Base-by-base conservation (phyloP, 2,113 vertebrate species). In the Leuciscus idus region DNA sequence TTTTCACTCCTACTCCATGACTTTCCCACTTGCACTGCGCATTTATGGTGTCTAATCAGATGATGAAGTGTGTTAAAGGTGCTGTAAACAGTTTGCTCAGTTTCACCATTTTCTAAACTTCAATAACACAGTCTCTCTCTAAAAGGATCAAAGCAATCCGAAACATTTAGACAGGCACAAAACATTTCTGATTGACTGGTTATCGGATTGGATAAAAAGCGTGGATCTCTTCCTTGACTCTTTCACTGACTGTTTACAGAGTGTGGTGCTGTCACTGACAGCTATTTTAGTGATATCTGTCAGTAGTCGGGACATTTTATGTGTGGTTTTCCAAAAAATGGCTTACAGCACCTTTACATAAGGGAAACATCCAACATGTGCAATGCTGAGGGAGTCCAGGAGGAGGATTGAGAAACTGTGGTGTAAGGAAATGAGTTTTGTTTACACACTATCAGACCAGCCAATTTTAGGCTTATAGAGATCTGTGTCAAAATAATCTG, bases 391-490 rank as follows among this genome's bases (percentile, higher is more conserved):
- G 80, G 80, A 33, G 5, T 68, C 43, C 43, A 70, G 17, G 28
- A 68, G 64, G 46, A 82, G 81, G 46, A 70, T 33, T 11, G 28
- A 82, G 62, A 70, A 70, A 82, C 81, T 23, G 46, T 52, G 59
- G n/a, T 64, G 61, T 36, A 70, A 70, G 2, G 28, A 55, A 77
- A 77, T 55, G 17, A 52, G 75, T 55, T 77, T 77, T 77, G 75
- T 77, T 77, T 77, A 55, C 13, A 52, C 75, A 21, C 75, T 21
- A 33, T 77, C 75, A 77, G 26, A 19, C 6, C 9, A 55, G 48
- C 50, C 50, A 77, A 28, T 75, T 28, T 75, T 15, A 3, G 73
- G 73, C 43, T 77, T 77, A 55, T 55, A 30, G 26, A 26, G 75
- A 77, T 77, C 48, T 33, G 50, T 77, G 50, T 30, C 46, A 55